Percentiles rank a stretch among this genome's conserved stretches.
phyloP scores from a whole-genome alignment of 2,888 invertebrate genomes.

The Scaptomyza caliginosa region DNA sequence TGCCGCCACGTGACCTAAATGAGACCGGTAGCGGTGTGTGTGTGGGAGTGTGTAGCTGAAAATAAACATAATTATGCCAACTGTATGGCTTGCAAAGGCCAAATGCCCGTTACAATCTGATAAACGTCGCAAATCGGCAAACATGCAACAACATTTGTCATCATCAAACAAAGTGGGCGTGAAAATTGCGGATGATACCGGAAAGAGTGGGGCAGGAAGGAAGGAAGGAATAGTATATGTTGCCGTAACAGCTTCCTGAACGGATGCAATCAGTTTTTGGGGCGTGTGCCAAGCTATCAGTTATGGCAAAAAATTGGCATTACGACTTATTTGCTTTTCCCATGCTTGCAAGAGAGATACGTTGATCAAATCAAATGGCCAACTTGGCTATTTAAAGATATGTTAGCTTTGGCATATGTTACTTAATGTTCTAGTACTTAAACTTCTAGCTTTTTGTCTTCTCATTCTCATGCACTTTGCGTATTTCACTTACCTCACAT shows the following conservation, averaged over 20 bases:
- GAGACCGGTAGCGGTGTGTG: slow-evolving; percentile 31
- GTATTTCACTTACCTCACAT: slow-evolving; percentile 63
- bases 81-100: background rate
- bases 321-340: slow-evolving; percentile 76
- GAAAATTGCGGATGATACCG: slow-evolving; percentile 82
- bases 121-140: slow-evolving; percentile 76
- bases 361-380: slow-evolving; percentile 38
- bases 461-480: slow-evolving; percentile 51
- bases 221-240: slow-evolving; percentile 10
- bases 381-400: background rate
- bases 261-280: slow-evolving; percentile 73
- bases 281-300: slow-evolving; percentile 53
- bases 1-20: slow-evolving; percentile 68
- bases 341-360: slow-evolving; percentile 44
- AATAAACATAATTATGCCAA: slow-evolving; percentile 76
- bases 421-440: too few species aligned
- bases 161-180: slow-evolving; percentile 83
- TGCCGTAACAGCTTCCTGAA: slow-evolving; percentile 65
- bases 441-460: background rate
- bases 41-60: slow-evolving; percentile 42
- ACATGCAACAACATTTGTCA: slow-evolving; percentile 77
- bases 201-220: slow-evolving; percentile 23
- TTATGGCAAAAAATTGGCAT: slow-evolving; percentile 28
- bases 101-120: slow-evolving; percentile 63
- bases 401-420: slow-evolving; percentile 41